These are phyloP conservation scores for Pocota personata DNA, from an alignment of 2,888 invertebrate genomes.

Conservation along the genomic window DNA sequence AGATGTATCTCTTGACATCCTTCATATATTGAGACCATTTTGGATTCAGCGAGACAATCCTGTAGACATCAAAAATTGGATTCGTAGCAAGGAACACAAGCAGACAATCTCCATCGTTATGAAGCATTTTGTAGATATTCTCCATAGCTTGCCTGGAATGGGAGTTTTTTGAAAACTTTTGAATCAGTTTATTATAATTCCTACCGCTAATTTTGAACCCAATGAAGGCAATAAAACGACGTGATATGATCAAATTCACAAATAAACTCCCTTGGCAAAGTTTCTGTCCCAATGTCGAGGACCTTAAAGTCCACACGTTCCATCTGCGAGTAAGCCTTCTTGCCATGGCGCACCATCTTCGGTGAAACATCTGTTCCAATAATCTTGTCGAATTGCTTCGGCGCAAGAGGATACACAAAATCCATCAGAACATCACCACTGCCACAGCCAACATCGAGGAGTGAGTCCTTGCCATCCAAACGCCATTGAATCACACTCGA, in stretches of 20 bases:
- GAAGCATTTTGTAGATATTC: slow-evolving; percentile 87
- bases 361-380: slow-evolving; percentile 88
- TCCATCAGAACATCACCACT: slow-evolving; percentile 88
- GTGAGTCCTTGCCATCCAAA: slow-evolving; percentile 82
- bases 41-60: slow-evolving; percentile 84
- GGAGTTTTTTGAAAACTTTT: background rate
- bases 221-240: slow-evolving; percentile 91
- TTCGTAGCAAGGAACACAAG: slow-evolving; percentile 88
- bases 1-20: slow-evolving; percentile 87
- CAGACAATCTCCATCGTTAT: slow-evolving; percentile 87
- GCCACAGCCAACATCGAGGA: slow-evolving; percentile 90
- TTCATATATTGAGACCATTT: slow-evolving; percentile 87
- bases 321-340: slow-evolving; percentile 83
- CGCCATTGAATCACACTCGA: slow-evolving; percentile 85
- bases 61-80: slow-evolving; percentile 88
- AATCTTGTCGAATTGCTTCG: slow-evolving; percentile 84
- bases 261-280: slow-evolving; percentile 83
- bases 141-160: slow-evolving; percentile 85
- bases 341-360: slow-evolving; percentile 88
- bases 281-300: slow-evolving; percentile 84
- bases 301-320: slow-evolving; percentile 81
- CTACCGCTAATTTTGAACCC: slow-evolving; percentile 90
- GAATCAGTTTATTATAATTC: background rate
- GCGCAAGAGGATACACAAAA: slow-evolving; percentile 86
- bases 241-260: slow-evolving; percentile 87